Conservation (phyloP, 2,797 vertebrate species). For the Lutra lutra region DNA sequence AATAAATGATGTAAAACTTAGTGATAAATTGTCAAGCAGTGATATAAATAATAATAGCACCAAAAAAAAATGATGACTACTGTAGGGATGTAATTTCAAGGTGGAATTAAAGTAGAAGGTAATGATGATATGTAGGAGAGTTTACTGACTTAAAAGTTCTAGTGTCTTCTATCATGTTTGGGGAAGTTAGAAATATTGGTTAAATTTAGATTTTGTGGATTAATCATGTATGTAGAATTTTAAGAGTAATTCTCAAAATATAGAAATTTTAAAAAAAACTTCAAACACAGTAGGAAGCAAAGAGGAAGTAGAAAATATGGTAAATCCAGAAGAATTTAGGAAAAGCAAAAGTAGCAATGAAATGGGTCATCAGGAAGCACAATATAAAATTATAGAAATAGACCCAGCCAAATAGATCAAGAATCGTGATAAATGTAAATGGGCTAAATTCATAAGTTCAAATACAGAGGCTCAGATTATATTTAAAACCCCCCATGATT, state of each 20-base stretch:
- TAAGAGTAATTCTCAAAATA: constrained; percentile 10
- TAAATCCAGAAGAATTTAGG: not conserved
- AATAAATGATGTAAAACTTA: not conserved
- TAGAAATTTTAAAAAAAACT: not conserved
- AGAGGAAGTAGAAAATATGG: not conserved
- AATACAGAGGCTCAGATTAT: not conserved
- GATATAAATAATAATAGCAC: not conserved
- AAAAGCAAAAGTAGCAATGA: not conserved
- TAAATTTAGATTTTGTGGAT: constrained; percentile 38
- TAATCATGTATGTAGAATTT: not conserved
- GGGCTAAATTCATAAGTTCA: not conserved
- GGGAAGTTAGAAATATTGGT: not conserved
- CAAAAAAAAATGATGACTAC: not conserved
- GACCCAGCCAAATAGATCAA: not conserved
- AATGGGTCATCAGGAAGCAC: not conserved
- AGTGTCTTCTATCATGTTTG: not conserved
- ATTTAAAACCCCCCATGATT: not conserved
- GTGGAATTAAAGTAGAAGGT: not conserved
- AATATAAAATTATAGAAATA: constrained; percentile 31
- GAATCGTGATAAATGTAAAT: not conserved
- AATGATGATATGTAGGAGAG: not conserved
- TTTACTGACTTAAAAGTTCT: not conserved
- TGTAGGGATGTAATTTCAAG: not conserved
- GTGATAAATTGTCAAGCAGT: not conserved
- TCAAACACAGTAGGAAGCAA: constrained; percentile 8